phyloP scores from a whole-genome alignment of 2,888 invertebrate genomes.

The Perizoma affinitatum region DNA sequence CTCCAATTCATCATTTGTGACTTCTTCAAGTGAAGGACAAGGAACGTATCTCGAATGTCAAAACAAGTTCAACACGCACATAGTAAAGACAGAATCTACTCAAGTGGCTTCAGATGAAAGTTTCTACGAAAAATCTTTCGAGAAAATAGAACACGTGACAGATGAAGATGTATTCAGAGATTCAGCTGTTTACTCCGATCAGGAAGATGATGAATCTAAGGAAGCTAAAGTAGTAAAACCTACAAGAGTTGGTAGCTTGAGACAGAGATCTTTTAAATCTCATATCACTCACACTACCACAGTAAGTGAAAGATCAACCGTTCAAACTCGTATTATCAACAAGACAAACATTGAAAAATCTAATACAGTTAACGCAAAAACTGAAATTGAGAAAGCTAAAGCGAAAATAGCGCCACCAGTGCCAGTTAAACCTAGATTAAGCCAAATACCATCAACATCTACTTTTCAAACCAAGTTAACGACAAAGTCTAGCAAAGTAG shows the following conservation, averaged over 20 bases:
- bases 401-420: slow-evolving; percentile 86
- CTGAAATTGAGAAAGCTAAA: slow-evolving; percentile 61
- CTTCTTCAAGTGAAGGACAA: slow-evolving; percentile 84
- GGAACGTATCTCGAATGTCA: slow-evolving; percentile 72
- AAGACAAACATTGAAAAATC: slow-evolving; percentile 24
- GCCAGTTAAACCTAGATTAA: slow-evolving; percentile 85
- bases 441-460: slow-evolving; percentile 54
- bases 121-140: slow-evolving; percentile 90
- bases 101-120: slow-evolving; percentile 84
- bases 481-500: slow-evolving; percentile 51
- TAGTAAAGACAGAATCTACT: slow-evolving; percentile 41
- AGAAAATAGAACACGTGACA: slow-evolving; percentile 88
- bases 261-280: slow-evolving; percentile 61
- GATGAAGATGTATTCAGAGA: slow-evolving; percentile 90
- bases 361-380: slow-evolving; percentile 43
- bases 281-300: slow-evolving; percentile 56
- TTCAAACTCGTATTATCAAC: slow-evolving; percentile 48
- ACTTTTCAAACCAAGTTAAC: slow-evolving; percentile 45
- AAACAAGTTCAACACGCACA: slow-evolving; percentile 34
- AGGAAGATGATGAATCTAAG: slow-evolving; percentile 81
- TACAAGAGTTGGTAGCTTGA: slow-evolving; percentile 60
- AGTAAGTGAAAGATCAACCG: slow-evolving; percentile 52
- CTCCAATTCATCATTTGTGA: slow-evolving; percentile 83
- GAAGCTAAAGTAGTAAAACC: slow-evolving; percentile 54
- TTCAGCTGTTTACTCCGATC: slow-evolving; percentile 93